phyloP scores from a whole-genome alignment of 1,140 invertebrate species.

The Trinorchestia longiramus region DNA sequence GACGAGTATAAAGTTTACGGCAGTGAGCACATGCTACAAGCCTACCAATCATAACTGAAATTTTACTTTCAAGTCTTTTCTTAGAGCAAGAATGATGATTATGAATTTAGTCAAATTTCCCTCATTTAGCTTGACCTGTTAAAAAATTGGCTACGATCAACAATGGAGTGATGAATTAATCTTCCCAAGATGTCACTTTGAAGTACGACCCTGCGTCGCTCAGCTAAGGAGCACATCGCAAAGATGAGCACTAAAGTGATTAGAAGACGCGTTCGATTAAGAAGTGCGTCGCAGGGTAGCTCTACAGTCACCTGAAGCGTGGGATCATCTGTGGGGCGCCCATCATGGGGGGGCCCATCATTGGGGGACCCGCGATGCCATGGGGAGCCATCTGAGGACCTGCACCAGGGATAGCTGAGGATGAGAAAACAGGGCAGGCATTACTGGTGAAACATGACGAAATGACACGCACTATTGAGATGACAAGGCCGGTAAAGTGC shows the following conservation, averaged over 20 bases:
- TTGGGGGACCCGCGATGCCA: conserved; percentile 25
- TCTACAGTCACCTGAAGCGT: conserved; percentile 52
- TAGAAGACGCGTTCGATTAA: background rate
- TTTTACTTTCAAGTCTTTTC: background rate
- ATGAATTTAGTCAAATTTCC: background rate
- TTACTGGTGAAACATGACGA: conserved; percentile 33
- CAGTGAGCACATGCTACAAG: no score
- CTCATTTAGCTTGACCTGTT: background rate
- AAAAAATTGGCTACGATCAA: background rate
- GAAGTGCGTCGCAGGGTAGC: conserved; percentile 43
- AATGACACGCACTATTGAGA: conserved; percentile 37
- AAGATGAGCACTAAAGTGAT: background rate
- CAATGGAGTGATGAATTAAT: background rate
- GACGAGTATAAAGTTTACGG: background rate
- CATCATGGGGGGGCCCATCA: conserved; percentile 45
- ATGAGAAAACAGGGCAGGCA: conserved; percentile 56
- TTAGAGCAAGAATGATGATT: background rate
- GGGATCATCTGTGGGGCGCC: conserved; percentile 48
- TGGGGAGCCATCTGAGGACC: conserved; percentile 33
- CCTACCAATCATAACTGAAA: background rate
- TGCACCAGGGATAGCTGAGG: conserved; percentile 35
- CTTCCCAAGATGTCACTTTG: background rate
- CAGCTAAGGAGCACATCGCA: background rate
- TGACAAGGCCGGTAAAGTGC: conserved; percentile 53
- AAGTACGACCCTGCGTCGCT: background rate